phyloP scores from a whole-genome alignment of 2,113 vertebrate genomes.

The Bubo scandiacus region DNA sequence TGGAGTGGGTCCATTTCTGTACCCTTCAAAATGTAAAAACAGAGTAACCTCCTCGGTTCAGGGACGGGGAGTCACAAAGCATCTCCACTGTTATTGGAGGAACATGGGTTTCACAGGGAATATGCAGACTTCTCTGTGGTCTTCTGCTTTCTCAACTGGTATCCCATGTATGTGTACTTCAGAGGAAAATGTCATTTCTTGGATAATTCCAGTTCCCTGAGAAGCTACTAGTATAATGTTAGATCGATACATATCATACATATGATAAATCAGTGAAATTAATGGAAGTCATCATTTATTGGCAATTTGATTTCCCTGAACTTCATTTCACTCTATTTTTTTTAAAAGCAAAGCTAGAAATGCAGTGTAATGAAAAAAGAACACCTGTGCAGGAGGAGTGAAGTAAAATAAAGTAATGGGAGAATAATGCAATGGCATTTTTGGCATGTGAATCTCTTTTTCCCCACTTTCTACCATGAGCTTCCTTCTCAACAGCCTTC shows the following conservation, averaged over 20 bases:
- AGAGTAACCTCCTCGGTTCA: background rate
- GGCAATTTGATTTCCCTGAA: background rate
- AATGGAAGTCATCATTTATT: constrained; percentile 2
- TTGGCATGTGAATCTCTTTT: background rate
- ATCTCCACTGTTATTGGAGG: background rate
- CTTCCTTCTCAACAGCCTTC: constrained; percentile 16
- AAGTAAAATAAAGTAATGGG: constrained; percentile 16
- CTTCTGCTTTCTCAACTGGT: background rate
- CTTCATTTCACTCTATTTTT: background rate
- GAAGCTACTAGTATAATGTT: background rate
- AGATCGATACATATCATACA: background rate
- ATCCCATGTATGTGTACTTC: background rate
- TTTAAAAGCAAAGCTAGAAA: background rate
- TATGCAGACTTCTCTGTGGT: background rate
- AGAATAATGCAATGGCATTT: background rate
- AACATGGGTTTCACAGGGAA: background rate
- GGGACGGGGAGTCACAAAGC: background rate
- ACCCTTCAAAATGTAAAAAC: background rate
- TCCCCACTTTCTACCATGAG: background rate
- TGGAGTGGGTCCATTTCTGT: background rate
- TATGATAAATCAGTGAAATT: background rate
- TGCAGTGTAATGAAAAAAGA: background rate
- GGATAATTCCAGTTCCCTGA: background rate
- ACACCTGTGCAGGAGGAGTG: background rate
- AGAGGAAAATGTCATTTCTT: background rate